A percentile compares a stretch with the other conserved stretches of the same genome.
These are phyloP conservation scores for Tor tambroides DNA, from an alignment of 2,113 vertebrate genomes.

Conservation along the genomic window DNA sequence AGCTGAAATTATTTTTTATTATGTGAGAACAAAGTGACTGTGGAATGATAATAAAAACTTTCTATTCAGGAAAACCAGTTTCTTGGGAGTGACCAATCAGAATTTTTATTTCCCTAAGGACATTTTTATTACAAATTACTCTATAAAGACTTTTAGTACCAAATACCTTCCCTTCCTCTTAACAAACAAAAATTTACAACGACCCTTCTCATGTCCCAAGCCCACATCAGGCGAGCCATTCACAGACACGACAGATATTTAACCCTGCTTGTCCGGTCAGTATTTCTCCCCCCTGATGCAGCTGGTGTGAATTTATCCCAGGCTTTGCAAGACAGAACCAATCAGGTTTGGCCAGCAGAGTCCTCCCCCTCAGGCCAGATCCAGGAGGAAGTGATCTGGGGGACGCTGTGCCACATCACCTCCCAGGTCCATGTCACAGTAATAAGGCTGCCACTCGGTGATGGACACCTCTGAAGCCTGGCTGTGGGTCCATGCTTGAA, in stretches of 20 bases:
- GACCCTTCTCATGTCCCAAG: background rate
- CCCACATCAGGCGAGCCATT: background rate
- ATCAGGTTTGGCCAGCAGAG: slow-evolving; percentile 51
- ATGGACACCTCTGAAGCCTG: slow-evolving; percentile 58
- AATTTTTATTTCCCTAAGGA: background rate
- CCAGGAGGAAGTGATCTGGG: slow-evolving; percentile 43
- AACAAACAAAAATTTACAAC: background rate
- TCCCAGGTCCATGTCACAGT: slow-evolving; percentile 56
- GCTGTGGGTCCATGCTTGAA: slow-evolving; percentile 55
- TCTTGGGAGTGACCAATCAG: background rate
- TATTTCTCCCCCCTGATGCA: slow-evolving; percentile 36
- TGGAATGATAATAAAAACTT: background rate
- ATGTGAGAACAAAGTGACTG: background rate
- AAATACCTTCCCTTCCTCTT: background rate
- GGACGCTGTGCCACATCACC: slow-evolving; percentile 51
- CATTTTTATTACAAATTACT: background rate
- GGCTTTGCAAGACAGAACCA: slow-evolving; percentile 51
- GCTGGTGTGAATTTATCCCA: slow-evolving; percentile 57
- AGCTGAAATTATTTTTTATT: background rate
- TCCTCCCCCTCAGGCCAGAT: slow-evolving; percentile 54
- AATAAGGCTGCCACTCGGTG: slow-evolving; percentile 60
- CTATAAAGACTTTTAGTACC: background rate
- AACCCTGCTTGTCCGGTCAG: slow-evolving; percentile 15
- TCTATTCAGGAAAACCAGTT: background rate
- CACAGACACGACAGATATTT: slow-evolving; percentile 36